phyloP scores from a whole-genome alignment of 2,797 vertebrate genomes.

The Gallirallus australis region DNA sequence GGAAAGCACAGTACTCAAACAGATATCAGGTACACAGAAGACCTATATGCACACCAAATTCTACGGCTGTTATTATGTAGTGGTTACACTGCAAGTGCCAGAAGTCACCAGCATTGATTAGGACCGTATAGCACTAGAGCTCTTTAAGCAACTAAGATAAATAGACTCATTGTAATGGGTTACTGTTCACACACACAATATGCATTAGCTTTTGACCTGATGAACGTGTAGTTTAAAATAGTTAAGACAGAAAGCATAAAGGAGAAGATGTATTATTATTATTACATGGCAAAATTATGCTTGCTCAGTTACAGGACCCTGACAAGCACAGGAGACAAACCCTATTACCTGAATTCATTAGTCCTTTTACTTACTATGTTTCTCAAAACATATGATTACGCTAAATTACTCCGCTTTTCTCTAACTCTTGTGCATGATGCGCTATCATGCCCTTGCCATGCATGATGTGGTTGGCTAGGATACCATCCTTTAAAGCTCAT shows the following conservation, averaged over 20 bases:
- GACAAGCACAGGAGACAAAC: neutral
- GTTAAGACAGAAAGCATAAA: neutral
- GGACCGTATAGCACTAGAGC: neutral
- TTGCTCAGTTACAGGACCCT: neutral
- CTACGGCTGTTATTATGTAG: neutral
- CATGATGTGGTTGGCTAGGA: neutral
- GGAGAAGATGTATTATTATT: neutral
- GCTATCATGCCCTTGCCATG: neutral
- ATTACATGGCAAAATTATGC: neutral
- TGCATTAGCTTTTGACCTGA: constrained; percentile 55
- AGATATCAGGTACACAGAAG: neutral
- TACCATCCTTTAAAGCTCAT: neutral
- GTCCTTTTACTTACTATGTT: neutral
- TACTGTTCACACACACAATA: neutral
- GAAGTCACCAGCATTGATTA: neutral
- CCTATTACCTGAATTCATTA: neutral
- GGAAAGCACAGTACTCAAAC: neutral
- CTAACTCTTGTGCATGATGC: neutral
- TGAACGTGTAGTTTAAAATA: neutral
- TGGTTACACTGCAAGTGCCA: neutral
- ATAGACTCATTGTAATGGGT: neutral
- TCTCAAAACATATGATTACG: constrained; percentile 16
- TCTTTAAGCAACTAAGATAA: constrained; percentile 37
- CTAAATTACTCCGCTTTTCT: neutral
- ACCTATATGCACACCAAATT: neutral